These are phyloP conservation scores for Alectoris magna DNA, from an alignment of 2,797 vertebrate species.

Conservation along the genomic window DNA sequence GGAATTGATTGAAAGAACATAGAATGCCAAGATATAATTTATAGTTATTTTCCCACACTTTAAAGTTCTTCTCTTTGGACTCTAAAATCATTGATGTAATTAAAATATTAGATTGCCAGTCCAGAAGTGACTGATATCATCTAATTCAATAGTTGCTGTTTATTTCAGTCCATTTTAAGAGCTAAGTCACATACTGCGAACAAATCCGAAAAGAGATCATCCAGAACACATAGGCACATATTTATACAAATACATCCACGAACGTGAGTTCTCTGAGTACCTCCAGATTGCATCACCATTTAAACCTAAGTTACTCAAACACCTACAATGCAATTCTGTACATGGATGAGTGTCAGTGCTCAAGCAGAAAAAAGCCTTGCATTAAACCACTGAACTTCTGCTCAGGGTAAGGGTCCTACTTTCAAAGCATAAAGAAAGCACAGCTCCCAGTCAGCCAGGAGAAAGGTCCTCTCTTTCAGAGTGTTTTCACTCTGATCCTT, in stretches of 20 bases:
- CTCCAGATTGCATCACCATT: neutral
- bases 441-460: neutral
- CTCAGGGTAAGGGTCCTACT: neutral
- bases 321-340: neutral
- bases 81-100: conserved; percentile 37
- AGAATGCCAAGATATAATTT: conserved; percentile 39
- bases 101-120: conserved; percentile 19
- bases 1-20: conserved; percentile 51
- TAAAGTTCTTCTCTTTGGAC: neutral
- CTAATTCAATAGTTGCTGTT: conserved; percentile 30
- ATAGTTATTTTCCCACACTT: conserved; percentile 63
- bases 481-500: neutral
- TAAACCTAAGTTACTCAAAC: neutral
- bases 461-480: neutral
- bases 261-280: neutral
- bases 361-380: neutral
- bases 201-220: neutral
- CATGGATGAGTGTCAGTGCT: neutral
- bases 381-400: neutral
- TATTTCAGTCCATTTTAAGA: conserved; percentile 27
- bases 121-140: conserved; percentile 17
- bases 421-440: neutral
- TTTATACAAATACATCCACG: neutral
- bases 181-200: neutral
- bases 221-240: neutral